Evolutionary conservation across 2,888 invertebrate species (phyloP), one percentile per base, ranked within the genome.

Genomic region (Idaea dimidiata): DNA sequence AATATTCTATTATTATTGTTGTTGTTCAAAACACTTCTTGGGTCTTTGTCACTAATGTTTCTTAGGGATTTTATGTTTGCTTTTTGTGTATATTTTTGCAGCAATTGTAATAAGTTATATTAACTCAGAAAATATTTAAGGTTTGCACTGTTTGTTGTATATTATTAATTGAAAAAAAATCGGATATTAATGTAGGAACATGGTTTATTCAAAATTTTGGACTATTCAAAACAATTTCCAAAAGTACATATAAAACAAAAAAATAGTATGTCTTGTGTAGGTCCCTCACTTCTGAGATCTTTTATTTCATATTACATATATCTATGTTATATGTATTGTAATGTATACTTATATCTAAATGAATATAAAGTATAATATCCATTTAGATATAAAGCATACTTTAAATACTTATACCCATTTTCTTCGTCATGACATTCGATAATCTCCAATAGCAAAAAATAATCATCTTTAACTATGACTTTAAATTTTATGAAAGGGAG

Each of bases 11-110:
- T 43, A 24, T 24, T 24, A 24, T 24, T 24, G 24, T 24, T 33
- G 16, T 59, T 17, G 54, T 59, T n/a, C n/a, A n/a, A 18, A 59
- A 55, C 16, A 60, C 58, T 57, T 24, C 59, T 55, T 58, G 18
- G 60, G 18, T 33, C 68, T 66, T 61, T 65, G 65, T 69, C 54
- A 62, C 64, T 66, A 70, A 73, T 59, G 56, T 68, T 58, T 73
- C 62, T 55, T 64, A 57, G 54, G 17, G 17, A 55, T 55, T 55
- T 55, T 16, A 16, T 55, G 54, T 55, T 55, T 55, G 43, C 43
- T 43, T 43, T 43, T 8, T 14, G 43, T 43, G 43, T 43, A 43
- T 43, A 10, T 14, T 43, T 8, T 43, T 43, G 43, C 8, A 43
- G 43, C 43, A 43, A 43, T 43, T 43, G 43, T 43, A 43, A 10